These are phyloP conservation scores for Betta splendens DNA, from an alignment of 2,797 vertebrate genomes.

Conservation along the genomic window DNA sequence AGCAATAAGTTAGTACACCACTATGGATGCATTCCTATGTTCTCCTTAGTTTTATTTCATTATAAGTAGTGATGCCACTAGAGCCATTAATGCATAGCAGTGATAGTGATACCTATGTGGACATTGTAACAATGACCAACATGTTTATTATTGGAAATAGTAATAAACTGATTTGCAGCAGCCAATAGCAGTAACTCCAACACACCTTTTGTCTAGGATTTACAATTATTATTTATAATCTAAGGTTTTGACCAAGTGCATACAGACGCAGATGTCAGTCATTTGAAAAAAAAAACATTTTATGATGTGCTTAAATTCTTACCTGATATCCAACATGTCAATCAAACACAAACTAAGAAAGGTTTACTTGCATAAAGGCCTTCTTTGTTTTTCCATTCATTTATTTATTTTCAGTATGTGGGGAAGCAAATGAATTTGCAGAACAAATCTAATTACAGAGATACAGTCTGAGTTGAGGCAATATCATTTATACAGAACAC, in stretches of 20 bases:
- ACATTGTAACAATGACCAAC: slow-evolving; percentile 12
- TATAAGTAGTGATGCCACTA: neutral
- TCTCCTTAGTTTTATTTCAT: neutral
- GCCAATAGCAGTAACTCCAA: slow-evolving; percentile 4
- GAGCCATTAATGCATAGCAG: slow-evolving; percentile 3
- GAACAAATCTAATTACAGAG: slow-evolving; percentile 8
- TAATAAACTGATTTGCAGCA: slow-evolving; percentile 21
- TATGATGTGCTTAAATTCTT: neutral
- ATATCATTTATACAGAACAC: slow-evolving; percentile 15
- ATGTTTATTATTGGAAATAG: slow-evolving; percentile 29
- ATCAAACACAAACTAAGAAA: slow-evolving; percentile 1
- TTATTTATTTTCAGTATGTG: neutral
- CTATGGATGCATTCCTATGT: neutral
- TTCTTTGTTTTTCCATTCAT: neutral
- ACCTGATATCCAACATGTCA: slow-evolving; percentile 12
- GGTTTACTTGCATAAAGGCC: neutral
- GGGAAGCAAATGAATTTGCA: neutral
- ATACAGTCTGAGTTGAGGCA: slow-evolving; percentile 20
- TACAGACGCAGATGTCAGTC: slow-evolving; percentile 1
- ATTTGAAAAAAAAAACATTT: neutral
- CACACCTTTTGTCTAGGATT: slow-evolving; percentile 2
- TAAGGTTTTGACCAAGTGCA: slow-evolving; percentile 20
- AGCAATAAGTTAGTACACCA: slow-evolving; percentile 52
- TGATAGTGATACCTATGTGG: slow-evolving; percentile 2
- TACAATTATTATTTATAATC: slow-evolving; percentile 1